phyloP scores from a whole-genome alignment of 2,888 invertebrate species.

The Lasioglossum lativentre region DNA sequence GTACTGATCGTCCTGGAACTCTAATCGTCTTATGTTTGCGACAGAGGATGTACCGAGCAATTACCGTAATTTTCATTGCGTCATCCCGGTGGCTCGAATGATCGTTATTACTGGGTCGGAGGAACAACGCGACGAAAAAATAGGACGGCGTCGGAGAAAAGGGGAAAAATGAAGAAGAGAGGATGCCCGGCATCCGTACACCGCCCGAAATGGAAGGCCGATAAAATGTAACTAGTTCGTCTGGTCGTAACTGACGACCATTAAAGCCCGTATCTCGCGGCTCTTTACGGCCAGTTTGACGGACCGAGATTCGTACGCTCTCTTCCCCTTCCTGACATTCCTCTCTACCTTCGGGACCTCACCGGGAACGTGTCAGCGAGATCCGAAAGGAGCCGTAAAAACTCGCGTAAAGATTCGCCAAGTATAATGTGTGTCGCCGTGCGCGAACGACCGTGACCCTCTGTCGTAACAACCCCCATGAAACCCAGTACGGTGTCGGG shows the following conservation, averaged over 20 bases:
- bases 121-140: slow-evolving; percentile 7
- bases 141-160: neutral
- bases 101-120: slow-evolving; percentile 6
- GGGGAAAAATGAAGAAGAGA: neutral
- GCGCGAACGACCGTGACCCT: slow-evolving; percentile 37
- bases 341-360: slow-evolving; percentile 47
- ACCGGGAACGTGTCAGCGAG: slow-evolving; percentile 66
- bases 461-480: slow-evolving; percentile 47
- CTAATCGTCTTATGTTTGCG: neutral
- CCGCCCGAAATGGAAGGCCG: slow-evolving; percentile 52
- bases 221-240: slow-evolving; percentile 74
- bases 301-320: slow-evolving; percentile 56
- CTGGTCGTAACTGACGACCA: slow-evolving; percentile 60
- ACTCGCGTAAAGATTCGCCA: slow-evolving; percentile 72
- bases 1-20: neutral
- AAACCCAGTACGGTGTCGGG: slow-evolving; percentile 66
- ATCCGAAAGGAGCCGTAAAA: slow-evolving; percentile 71
- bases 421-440: slow-evolving; percentile 38
- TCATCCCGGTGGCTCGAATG: neutral
- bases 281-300: slow-evolving; percentile 71
- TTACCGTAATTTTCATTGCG: slow-evolving; percentile 29
- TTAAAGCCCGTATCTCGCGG: slow-evolving; percentile 69
- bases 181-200: slow-evolving; percentile 11
- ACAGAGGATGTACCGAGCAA: neutral
- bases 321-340: slow-evolving; percentile 61